Base-by-base conservation (phyloP, 2,888 invertebrate species). In the Pyrochroa serraticornis region DNA sequence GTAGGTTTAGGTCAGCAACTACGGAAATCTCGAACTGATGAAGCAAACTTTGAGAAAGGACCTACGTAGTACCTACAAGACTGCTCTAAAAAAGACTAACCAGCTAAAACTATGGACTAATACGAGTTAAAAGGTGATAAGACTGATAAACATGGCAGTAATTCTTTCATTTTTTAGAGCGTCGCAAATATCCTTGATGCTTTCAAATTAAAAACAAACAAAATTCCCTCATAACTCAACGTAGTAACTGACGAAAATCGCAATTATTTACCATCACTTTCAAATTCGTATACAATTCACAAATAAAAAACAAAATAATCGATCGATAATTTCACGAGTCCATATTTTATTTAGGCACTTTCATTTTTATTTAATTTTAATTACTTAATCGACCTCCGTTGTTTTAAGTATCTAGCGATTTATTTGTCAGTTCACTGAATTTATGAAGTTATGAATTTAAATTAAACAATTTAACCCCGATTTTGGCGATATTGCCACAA, bases 71-170 rank as follows among this genome's bases (percentile, higher is more conserved):
- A 59, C 50, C 65, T 70, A 69, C 63, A 58, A 67, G 67, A 60
- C 67, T 67, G 70, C 68, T 65, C 72, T 70, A 70, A 65, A 72
- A 70, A 72, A 71, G 62, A 62, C 66, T 67, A 67, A 60, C 42
- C 60, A 64, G 65, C 68, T 68, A 66, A 62, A 54, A 58, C 59
- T 69, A 67, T 61, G 56, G 60, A 53, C 64, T 62, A 59, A 55
- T 46, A 57, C 52, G 51, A 63, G 62, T 63, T 66, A 65, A 61
- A 63, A 64, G 63, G 56, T 68, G 67, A 69, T 65, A 63, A 59
- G 61, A 64, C 42, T 67, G 61, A 63, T 68, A 62, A 68, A 68
- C 62, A 68, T 71, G 71, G 71, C 71, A 71, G 71, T 71, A 66
- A 65, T 67, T 65, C 65, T 64, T 43, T 61, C 63, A 53, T 52